Evolutionary conservation across 1,140 invertebrate species (phyloP).

Genomic region (Vanessa atalanta): DNA sequence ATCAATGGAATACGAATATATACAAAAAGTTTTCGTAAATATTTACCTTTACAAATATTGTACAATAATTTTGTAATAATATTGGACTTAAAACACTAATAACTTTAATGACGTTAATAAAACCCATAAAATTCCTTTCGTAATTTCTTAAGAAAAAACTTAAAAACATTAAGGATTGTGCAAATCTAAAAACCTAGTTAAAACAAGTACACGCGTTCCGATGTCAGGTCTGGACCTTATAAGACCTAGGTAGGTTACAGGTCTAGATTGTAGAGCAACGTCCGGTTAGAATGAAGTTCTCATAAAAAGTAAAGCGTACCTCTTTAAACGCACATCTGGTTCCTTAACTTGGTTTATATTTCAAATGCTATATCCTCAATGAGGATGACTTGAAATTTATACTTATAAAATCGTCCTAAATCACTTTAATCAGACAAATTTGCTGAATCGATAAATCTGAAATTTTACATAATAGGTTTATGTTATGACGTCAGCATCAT

Average conservation of each 20-base stretch:
- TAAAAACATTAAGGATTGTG: background rate
- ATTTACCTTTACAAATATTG: no score
- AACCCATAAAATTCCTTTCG: background rate
- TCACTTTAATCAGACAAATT: no score
- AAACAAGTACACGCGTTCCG: background rate
- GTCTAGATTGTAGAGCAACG: conserved; percentile 7
- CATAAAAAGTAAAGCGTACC: conserved; percentile 20
- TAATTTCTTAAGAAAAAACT: background rate
- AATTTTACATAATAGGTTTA: no score
- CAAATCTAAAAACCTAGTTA: conserved; percentile 3
- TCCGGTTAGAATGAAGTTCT: conserved; percentile 28
- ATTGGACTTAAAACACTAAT: background rate
- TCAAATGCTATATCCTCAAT: background rate
- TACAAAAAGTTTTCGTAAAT: no score
- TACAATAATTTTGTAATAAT: background rate
- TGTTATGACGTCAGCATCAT: no score
- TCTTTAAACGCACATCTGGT: conserved; percentile 22
- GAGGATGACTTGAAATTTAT: background rate
- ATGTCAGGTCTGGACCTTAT: conserved; percentile 7
- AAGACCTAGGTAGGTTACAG: conserved; percentile 7
- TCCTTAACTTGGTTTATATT: conserved; percentile 22
- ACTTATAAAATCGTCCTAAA: background rate
- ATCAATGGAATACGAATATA: no score
- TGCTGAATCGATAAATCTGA: no score
- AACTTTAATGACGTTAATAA: no score